Evolutionary conservation across 2,797 vertebrate genomes (phyloP), one percentile per base, ranked within the genome.

Genomic region (Perodicticus potto): DNA sequence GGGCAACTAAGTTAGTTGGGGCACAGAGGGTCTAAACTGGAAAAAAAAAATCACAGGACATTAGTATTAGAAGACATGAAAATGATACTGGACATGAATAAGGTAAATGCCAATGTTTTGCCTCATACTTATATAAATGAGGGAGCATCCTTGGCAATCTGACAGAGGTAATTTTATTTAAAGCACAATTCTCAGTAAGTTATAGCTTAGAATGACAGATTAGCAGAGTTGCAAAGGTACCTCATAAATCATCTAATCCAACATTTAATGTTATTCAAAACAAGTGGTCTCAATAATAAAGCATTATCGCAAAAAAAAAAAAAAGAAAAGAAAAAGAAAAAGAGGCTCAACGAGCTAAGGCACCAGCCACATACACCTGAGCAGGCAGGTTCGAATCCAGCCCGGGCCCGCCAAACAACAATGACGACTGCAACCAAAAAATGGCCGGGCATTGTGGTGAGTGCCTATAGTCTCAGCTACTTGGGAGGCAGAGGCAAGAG

Each of bases 1-100:
- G 67, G 23, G 25, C 13, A 85, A 59, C n/a, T 95, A 86, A 63
- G 43, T 78, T 93, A 94, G 91, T 72, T 83, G 17, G 63, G 89
- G 49, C 22, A 73, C 40, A 92, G 49, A 82, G n/a, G 32, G 23
- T 73, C 7, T 20, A 84, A n/a, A 92, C 3, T 86, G 2, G 14
- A 32, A 91, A 84, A 83, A n/a, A 86, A 74, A 37, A 49, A 49
- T 49, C 22, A 27, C 6, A 73, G 69, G 43, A 81, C 12, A 43
- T 91, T 34, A 53, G 32, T 74, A 40, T 49, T 86, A 86, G 88
- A 95, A 73, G 37, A 70, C 8, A 85, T 63, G 88, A 77, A 92
- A 85, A 73, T 73, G 77, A 57, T 53, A 74, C 80, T 88, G 6
- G 40, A 55, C 27, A 55, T 32, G 14, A 63, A 53, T 72, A 83